Evolutionary conservation across 2,797 vertebrate species (phyloP).

Genomic region (Megaceryle alcyon): DNA sequence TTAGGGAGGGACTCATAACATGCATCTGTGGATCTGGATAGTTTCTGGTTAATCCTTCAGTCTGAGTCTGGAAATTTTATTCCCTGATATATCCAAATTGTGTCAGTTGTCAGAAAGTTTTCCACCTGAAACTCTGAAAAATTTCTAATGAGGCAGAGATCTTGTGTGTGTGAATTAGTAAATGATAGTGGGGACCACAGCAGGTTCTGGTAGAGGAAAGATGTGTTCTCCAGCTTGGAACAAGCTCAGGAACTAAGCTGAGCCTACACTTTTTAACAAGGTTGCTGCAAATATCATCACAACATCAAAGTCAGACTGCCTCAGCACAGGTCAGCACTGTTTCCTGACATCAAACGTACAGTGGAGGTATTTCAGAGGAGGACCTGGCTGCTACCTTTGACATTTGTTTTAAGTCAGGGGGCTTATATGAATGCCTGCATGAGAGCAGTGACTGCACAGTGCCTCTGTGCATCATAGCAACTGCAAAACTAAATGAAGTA

Average conservation of each 20-base stretch:
- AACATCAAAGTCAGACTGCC: not conserved
- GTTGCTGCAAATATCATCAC: not conserved
- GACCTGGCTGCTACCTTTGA: not conserved
- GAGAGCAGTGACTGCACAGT: not conserved
- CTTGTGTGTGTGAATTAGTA: not conserved
- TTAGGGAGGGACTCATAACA: not conserved
- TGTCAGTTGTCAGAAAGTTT: not conserved
- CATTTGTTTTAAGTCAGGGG: not conserved
- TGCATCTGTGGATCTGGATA: not conserved
- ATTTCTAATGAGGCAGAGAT: not conserved
- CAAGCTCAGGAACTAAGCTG: not conserved
- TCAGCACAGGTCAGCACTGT: not conserved
- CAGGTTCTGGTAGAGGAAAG: not conserved
- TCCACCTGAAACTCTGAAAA: not conserved
- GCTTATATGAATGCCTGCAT: not conserved
- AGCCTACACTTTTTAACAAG: not conserved
- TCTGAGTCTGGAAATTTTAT: not conserved
- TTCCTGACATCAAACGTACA: rapidly evolving
- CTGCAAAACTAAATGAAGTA: not conserved
- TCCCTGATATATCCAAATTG: not conserved
- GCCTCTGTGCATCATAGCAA: not conserved
- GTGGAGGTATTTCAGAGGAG: not conserved
- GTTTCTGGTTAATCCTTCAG: not conserved
- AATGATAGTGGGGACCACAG: not conserved
- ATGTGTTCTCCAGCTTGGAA: not conserved